Conservation (phyloP, 2,888 invertebrate species). For the Pseudococcus longispinus region DNA sequence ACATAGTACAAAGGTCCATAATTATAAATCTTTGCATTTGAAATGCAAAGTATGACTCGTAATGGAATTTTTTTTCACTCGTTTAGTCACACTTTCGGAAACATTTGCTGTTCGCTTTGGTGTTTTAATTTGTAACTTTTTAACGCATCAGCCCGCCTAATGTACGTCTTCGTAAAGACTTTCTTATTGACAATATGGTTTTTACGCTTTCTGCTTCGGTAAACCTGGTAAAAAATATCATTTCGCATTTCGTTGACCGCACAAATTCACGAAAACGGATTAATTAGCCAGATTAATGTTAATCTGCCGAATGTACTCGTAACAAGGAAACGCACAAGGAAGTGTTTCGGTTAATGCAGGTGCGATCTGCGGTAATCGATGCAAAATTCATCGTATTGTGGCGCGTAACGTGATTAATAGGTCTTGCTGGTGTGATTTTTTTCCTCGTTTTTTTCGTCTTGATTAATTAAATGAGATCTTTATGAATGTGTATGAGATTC, state of each 20-base stretch:
- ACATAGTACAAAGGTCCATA: background rate
- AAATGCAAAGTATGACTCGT: background rate
- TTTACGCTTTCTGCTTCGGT: conserved; percentile 34
- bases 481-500: background rate
- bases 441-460: background rate
- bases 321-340: background rate
- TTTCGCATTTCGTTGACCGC: background rate
- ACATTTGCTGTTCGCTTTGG: background rate
- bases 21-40: background rate
- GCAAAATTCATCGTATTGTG: background rate
- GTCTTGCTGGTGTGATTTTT: background rate
- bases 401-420: background rate
- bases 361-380: background rate
- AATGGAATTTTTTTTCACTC: background rate
- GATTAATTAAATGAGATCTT: background rate
- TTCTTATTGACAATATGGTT: conserved; percentile 44
- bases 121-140: conserved; percentile 1
- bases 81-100: conserved; percentile 18
- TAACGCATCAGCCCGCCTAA: background rate
- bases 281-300: conserved; percentile 27
- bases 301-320: background rate
- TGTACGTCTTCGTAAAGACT: background rate
- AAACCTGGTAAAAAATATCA: background rate
- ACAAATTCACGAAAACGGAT: conserved; percentile 24
- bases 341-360: background rate